Percentiles rank a stretch among this genome's conserved stretches.
phyloP scores from a whole-genome alignment of 2,113 vertebrate genomes.

The Spilogale gracilis region DNA sequence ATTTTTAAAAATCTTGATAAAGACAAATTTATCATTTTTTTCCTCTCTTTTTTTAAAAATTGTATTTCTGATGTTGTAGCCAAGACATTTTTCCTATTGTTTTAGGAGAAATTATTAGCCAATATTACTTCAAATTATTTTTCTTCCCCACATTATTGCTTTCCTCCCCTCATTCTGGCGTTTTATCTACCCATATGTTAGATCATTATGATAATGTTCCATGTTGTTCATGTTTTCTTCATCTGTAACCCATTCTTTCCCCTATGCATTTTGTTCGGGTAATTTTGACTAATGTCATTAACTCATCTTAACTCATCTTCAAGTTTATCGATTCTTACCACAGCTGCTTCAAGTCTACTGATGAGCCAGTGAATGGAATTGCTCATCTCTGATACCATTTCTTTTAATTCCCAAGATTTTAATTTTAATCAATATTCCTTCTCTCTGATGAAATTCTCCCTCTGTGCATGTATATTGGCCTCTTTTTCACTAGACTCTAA shows the following conservation, averaged over 20 bases:
- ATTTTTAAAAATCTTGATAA: background rate
- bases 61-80: background rate
- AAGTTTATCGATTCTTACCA: background rate
- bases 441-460: background rate
- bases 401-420: background rate
- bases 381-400: background rate
- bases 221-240: background rate
- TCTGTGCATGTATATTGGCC: background rate
- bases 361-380: background rate
- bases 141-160: background rate
- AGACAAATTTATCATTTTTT: background rate
- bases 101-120: background rate
- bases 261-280: background rate
- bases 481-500: background rate
- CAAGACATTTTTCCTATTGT: background rate
- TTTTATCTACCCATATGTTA: background rate
- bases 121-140: background rate
- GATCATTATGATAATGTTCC: background rate
- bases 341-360: background rate
- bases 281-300: background rate
- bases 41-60: background rate
- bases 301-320: background rate
- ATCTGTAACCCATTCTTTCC: too few relatives aligned
- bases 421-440: background rate
- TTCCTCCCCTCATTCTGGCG: background rate